Evolutionary conservation across 2,797 vertebrate genomes (phyloP).

Genomic region (Dendrocincla tyrannina): DNA sequence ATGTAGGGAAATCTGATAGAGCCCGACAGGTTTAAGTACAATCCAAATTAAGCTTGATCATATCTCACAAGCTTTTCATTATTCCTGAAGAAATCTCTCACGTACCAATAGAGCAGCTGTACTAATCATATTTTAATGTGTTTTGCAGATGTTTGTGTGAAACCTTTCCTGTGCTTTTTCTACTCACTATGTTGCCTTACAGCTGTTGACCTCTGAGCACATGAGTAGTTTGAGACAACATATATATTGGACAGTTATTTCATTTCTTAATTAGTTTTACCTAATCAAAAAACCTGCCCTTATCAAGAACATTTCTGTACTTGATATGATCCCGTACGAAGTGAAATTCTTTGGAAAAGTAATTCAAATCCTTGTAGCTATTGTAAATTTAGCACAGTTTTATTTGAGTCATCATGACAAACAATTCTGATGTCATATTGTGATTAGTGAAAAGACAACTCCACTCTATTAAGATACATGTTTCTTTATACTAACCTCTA

Average conservation of each 20-base stretch:
- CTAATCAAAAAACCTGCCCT: not conserved
- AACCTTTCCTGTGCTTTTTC: not conserved
- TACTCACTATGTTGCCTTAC: not conserved
- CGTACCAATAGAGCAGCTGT: not conserved
- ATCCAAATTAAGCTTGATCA: slow-evolving; percentile 28
- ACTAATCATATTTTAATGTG: not conserved
- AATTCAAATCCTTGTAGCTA: not conserved
- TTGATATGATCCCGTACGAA: not conserved
- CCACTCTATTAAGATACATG: not conserved
- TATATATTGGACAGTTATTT: not conserved
- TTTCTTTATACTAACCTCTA: not conserved
- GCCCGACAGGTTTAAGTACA: not conserved
- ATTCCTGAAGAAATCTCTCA: slow-evolving; percentile 7
- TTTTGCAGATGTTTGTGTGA: not conserved
- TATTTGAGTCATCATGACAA: not conserved
- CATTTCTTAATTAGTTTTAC: not conserved
- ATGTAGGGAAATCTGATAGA: not conserved
- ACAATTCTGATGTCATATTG: not conserved
- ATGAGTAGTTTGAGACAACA: not conserved
- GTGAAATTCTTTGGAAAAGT: not conserved
- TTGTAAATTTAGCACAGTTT: not conserved
- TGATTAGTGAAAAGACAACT: not conserved
- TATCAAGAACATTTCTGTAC: not conserved
- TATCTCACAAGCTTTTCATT: slow-evolving; percentile 36
- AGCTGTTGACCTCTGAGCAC: not conserved